A percentile compares a stretch with the other conserved stretches of the same genome.
Conservation (phyloP, 2,888 invertebrate species). For the Nycteola revayana region DNA sequence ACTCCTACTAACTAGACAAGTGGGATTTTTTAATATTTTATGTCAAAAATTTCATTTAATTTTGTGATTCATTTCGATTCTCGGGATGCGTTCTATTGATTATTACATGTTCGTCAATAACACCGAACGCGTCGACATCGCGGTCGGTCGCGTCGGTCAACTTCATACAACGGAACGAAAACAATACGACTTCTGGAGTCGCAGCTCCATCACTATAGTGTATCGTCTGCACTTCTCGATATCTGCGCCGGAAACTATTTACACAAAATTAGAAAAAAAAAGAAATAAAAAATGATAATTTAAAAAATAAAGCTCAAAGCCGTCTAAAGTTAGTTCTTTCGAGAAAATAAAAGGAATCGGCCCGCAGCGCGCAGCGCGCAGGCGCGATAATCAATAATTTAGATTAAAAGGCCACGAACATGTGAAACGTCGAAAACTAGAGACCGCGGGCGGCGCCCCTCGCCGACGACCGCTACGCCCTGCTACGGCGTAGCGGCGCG, state of each 20-base stretch:
- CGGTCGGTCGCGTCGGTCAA: constrained; percentile 27
- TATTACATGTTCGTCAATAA: constrained; percentile 17
- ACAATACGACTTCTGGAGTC: constrained; percentile 44
- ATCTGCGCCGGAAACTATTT: constrained; percentile 40
- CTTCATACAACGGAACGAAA: constrained; percentile 41
- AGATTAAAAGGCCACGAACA: constrained; percentile 54
- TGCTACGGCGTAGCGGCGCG: too few relatives aligned
- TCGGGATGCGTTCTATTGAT: constrained; percentile 27
- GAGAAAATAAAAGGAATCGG: constrained; percentile 27
- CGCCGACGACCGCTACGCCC: neutral
- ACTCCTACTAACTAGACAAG: constrained; percentile 74
- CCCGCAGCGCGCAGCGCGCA: constrained; percentile 28
- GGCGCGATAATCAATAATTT: constrained; percentile 36
- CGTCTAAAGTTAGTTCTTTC: constrained; percentile 39
- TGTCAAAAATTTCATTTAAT: constrained; percentile 29
- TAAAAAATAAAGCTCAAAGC: constrained; percentile 55
- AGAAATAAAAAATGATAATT: constrained; percentile 28
- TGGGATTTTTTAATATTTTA: constrained; percentile 41
- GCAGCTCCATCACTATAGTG: constrained; percentile 29
- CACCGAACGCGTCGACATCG: constrained; percentile 22
- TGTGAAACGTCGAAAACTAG: constrained; percentile 33
- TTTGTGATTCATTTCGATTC: constrained; percentile 21
- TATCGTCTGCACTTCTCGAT: constrained; percentile 27
- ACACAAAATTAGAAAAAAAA: constrained; percentile 38
- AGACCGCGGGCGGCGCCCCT: constrained; percentile 11